Evolutionary conservation across 2,888 invertebrate genomes (phyloP).

Genomic region (Xestia sexstrigata): DNA sequence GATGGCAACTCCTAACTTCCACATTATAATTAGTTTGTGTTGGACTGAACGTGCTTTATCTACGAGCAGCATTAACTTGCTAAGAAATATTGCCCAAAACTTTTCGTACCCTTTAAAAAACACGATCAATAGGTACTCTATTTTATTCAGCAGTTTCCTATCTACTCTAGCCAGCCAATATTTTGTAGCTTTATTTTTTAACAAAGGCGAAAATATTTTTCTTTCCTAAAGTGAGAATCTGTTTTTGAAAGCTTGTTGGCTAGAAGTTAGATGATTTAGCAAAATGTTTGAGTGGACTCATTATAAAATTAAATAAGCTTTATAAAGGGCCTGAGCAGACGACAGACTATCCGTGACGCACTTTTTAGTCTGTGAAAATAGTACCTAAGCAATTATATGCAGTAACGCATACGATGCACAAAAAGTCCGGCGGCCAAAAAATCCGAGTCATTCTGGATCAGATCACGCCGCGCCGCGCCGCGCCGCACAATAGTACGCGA

Average conservation of each 20-base stretch:
- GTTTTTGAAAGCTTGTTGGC: slow-evolving; percentile 1
- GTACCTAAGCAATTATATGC: no score
- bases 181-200: slow-evolving; percentile 10
- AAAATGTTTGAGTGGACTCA: background rate
- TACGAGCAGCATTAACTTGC: background rate
- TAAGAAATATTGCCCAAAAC: slow-evolving; percentile 6
- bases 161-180: slow-evolving; percentile 16
- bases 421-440: no score
- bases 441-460: no score
- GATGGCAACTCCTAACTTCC: background rate
- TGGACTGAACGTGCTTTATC: slow-evolving; percentile 18
- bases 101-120: background rate
- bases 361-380: no score
- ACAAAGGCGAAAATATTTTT: slow-evolving; percentile 9
- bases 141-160: slow-evolving; percentile 9
- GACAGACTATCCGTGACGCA: no score
- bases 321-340: no score
- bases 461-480: no score
- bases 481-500: no score
- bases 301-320: background rate
- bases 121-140: background rate
- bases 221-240: background rate
- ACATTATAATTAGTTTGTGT: slow-evolving; percentile 10
- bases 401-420: no score
- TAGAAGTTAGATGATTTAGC: slow-evolving; percentile 9